Percentiles rank a stretch among this genome's conserved stretches.
These are phyloP conservation scores for Tyto alba DNA, from an alignment of 2,113 vertebrate species.

Conservation along the genomic window DNA sequence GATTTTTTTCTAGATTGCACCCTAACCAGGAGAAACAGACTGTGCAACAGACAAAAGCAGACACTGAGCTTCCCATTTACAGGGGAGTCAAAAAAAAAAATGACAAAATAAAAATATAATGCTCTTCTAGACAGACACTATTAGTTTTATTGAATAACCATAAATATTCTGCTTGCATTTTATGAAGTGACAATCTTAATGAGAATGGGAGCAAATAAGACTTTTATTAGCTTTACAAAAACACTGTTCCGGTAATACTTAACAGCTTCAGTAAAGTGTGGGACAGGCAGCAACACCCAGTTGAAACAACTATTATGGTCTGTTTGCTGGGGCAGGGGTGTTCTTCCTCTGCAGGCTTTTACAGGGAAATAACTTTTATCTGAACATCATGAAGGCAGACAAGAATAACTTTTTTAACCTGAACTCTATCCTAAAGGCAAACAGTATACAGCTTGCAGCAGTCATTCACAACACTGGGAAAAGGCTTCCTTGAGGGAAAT, in stretches of 20 bases:
- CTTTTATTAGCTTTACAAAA: not conserved
- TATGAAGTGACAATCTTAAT: not conserved
- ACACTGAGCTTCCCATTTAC: not conserved
- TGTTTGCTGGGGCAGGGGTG: not conserved
- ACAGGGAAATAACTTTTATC: not conserved
- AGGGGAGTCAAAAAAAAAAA: too few relatives aligned
- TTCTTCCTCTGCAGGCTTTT: not conserved
- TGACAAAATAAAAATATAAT: accelerated
- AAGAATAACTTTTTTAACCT: not conserved
- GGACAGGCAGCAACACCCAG: not conserved
- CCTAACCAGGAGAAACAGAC: not conserved
- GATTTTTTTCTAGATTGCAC: not conserved
- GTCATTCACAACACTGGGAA: not conserved
- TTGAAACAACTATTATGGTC: not conserved
- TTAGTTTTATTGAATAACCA: not conserved
- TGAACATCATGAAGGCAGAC: not conserved
- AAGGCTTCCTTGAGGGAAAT: not conserved
- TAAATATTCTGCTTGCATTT: not conserved
- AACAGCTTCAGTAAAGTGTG: not conserved
- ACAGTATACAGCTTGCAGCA: not conserved
- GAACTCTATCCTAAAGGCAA: not conserved
- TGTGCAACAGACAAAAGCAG: not conserved
- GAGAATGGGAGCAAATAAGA: not conserved
- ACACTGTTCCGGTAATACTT: not conserved
- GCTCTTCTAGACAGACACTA: not conserved